Conservation (phyloP, 2,888 invertebrate genomes). For the Harpalus rubripes region DNA sequence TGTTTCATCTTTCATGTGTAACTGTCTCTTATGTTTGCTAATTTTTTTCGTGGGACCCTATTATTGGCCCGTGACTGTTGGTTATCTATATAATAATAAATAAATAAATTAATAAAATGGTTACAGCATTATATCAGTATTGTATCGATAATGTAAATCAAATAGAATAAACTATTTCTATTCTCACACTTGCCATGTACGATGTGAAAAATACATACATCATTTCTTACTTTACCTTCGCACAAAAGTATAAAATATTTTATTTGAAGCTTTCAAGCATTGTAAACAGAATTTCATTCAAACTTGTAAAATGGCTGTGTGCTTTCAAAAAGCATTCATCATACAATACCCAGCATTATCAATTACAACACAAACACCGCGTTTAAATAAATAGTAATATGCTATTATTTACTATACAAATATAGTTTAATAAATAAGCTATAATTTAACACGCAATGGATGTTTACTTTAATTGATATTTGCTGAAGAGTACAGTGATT, state of each 20-base stretch:
- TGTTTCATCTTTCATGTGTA: too few relatives aligned
- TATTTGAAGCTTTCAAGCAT: slow-evolving; percentile 5
- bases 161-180: not conserved
- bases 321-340: not conserved
- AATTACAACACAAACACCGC: not conserved
- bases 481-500: not conserved
- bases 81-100: too few relatives aligned
- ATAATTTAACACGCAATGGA: not conserved
- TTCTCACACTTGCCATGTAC: not conserved
- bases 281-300: slow-evolving; percentile 21
- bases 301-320: not conserved
- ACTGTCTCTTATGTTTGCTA: too few relatives aligned
- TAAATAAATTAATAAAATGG: too few relatives aligned
- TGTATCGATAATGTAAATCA: too few relatives aligned
- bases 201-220: not conserved
- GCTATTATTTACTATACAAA: not conserved
- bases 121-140: too few relatives aligned
- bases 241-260: slow-evolving; percentile 30
- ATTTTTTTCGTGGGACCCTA: too few relatives aligned
- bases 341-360: not conserved
- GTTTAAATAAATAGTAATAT: not conserved
- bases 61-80: too few relatives aligned
- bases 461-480: not conserved
- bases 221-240: not conserved
- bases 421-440: slow-evolving; percentile 1